Evolutionary conservation across 2,888 invertebrate genomes (phyloP), one percentile per base, ranked within the genome.

Genomic region (Creontiades dilutus): DNA sequence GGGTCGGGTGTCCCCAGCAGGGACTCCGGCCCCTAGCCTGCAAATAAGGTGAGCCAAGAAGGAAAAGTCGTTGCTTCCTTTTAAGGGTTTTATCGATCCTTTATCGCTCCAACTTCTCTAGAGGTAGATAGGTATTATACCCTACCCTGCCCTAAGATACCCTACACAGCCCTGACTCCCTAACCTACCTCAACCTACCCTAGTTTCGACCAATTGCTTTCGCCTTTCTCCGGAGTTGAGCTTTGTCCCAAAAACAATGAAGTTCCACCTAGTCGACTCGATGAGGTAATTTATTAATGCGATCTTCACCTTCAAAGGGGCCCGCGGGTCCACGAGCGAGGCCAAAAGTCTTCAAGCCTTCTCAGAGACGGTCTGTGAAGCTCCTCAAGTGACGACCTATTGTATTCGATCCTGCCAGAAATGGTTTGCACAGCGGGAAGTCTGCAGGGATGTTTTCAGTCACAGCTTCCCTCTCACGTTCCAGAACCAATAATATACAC

Each of bases 21-120:
- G 16, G 57, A 57, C 57, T n/a, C 57, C 52, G 3, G 7, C 2
- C 37, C 7, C 37, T 7, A 37, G 37, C 37, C 37, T 7, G 37
- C n/a, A n/a, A 57, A 57, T 57, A 57, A 57, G 57, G 19, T 57
- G 57, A 57, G 57, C 37, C 37, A 37, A 37, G 57, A 16, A 55
- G 13, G 55, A 16, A 57, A 57, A 57, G n/a, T n/a, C 57, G 57
- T 57, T 14, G n/a, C 57, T 57, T 57, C 57, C 57, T 57, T 57
- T 57, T 57, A n/a, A 57, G 16, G 57, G 57, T n/a, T 57, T 57
- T 57, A 57, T 57, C n/a, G 57, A 57, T 57, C 57, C 57, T 57
- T n/a, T n/a, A 57, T 57, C 13, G 57, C 57, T n/a, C n/a, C n/a
- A n/a, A n/a, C 57, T 57, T 5, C 57, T 37, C 37, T 16, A 5